Conservation (phyloP, 1,140 invertebrate species). For the Penaeus indicus region DNA sequence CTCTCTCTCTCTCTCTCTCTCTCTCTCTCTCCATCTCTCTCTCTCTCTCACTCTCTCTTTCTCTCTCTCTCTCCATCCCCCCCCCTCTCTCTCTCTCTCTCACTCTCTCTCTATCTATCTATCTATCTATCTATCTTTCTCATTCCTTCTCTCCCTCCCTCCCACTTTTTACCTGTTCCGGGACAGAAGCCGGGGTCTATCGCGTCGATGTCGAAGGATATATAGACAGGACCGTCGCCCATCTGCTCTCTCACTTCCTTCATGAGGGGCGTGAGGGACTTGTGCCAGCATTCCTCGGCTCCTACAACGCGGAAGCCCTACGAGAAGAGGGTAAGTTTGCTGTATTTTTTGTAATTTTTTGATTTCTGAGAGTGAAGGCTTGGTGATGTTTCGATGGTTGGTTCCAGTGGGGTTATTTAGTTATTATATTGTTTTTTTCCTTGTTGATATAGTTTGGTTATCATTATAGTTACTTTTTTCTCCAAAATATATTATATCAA, state of each 20-base stretch:
- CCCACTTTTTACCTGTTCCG: slow-evolving; percentile 40
- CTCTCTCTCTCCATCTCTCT: not conserved
- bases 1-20: not conserved
- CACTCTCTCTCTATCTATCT: not conserved
- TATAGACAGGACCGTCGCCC: slow-evolving; percentile 49
- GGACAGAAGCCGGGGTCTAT: slow-evolving; percentile 56
- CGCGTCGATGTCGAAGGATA: slow-evolving; percentile 58
- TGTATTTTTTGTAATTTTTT: no score
- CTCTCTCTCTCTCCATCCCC: slow-evolving; percentile 31
- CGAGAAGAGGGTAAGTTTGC: not conserved
- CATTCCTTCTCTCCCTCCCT: not conserved
- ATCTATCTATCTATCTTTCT: no score
- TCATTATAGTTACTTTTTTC: no score
- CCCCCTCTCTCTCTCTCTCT: slow-evolving; percentile 21
- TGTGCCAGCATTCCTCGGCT: slow-evolving; percentile 55
- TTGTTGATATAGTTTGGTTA: no score
- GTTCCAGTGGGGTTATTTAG: no score
- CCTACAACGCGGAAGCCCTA: slow-evolving; percentile 57
- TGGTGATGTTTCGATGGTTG: no score
- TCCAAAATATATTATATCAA: no score
- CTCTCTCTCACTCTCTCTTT: slow-evolving; percentile 15
- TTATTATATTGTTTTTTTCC: no score
- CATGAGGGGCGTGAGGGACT: slow-evolving; percentile 49
- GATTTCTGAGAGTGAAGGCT: no score
- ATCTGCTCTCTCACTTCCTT: slow-evolving; percentile 48